phyloP scores from a whole-genome alignment of 2,797 vertebrate genomes.

The Megaceryle alcyon region DNA sequence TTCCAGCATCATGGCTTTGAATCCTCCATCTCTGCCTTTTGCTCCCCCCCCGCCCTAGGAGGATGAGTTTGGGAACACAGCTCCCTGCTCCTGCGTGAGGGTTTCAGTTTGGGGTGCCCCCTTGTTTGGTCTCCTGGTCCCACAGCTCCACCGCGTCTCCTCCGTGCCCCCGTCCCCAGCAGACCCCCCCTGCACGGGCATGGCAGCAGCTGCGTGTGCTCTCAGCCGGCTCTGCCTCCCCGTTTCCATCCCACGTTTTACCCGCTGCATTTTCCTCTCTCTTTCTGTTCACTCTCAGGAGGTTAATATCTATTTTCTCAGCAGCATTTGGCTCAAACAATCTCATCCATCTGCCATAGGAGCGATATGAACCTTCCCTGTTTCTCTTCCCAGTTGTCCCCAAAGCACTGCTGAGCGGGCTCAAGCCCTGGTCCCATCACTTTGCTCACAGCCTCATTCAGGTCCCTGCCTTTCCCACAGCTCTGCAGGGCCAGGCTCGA shows the following conservation, averaged over 20 bases:
- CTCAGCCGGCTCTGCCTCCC: not conserved
- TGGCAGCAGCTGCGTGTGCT: not conserved
- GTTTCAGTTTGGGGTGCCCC: not conserved
- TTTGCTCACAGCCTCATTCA: not conserved
- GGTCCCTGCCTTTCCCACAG: not conserved
- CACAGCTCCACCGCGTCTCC: rapidly evolving
- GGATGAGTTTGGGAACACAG: not conserved
- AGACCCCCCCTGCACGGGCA: rapidly evolving
- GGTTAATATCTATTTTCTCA: slow-evolving; percentile 35
- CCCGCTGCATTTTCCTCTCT: not conserved
- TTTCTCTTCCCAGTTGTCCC: not conserved
- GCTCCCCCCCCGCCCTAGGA: not conserved
- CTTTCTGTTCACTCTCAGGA: not conserved
- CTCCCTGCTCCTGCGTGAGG: rapidly evolving
- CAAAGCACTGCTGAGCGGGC: not conserved
- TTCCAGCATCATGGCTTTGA: not conserved
- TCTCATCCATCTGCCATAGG: not conserved
- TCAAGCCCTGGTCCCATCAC: rapidly evolving
- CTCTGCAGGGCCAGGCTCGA: not conserved
- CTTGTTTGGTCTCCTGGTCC: rapidly evolving
- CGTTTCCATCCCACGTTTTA: not conserved
- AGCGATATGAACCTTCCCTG: not conserved
- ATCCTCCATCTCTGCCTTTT: not conserved
- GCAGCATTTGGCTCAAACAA: not conserved
- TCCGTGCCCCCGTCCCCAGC: not conserved